Conservation (phyloP, 2,888 invertebrate species). For the Lydus trimaculatus region DNA sequence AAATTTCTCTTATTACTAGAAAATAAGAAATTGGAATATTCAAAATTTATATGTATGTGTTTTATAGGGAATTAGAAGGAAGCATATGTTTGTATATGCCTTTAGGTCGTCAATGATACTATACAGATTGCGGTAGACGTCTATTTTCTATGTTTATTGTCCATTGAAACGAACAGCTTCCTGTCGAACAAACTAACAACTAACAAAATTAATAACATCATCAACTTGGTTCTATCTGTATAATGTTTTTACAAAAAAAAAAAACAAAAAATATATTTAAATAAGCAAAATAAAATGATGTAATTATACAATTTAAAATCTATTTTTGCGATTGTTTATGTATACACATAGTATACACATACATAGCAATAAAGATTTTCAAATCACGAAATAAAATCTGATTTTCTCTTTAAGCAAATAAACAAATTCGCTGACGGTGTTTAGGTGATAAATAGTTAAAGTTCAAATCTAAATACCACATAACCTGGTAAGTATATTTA, state of each 20-base stretch:
- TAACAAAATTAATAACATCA: neutral
- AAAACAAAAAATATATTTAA: neutral
- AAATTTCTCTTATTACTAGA: too few species aligned
- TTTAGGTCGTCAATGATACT: conserved; percentile 39
- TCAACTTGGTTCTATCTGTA: neutral
- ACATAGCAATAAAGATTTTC: conserved; percentile 17
- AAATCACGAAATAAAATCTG: conserved; percentile 28
- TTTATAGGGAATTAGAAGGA: neutral
- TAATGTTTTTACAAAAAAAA: neutral
- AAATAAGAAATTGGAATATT: neutral
- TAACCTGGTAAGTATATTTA: conserved; percentile 37
- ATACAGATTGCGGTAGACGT: conserved; percentile 36
- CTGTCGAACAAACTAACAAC: conserved; percentile 16
- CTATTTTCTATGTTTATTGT: conserved; percentile 26
- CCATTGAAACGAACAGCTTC: conserved; percentile 23
- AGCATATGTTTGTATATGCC: conserved; percentile 43
- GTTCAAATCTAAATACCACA: conserved; percentile 29
- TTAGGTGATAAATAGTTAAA: conserved; percentile 32
- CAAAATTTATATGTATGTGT: neutral
- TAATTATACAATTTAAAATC: conserved; percentile 10
- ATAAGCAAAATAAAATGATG: conserved; percentile 5
- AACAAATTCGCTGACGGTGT: conserved; percentile 17
- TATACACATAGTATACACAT: neutral
- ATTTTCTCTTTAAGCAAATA: conserved; percentile 25
- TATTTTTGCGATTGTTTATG: conserved; percentile 10